Evolutionary conservation across 1,140 invertebrate genomes (phyloP), one percentile per base, ranked within the genome.

Genomic region (Meteorus sp.): DNA sequence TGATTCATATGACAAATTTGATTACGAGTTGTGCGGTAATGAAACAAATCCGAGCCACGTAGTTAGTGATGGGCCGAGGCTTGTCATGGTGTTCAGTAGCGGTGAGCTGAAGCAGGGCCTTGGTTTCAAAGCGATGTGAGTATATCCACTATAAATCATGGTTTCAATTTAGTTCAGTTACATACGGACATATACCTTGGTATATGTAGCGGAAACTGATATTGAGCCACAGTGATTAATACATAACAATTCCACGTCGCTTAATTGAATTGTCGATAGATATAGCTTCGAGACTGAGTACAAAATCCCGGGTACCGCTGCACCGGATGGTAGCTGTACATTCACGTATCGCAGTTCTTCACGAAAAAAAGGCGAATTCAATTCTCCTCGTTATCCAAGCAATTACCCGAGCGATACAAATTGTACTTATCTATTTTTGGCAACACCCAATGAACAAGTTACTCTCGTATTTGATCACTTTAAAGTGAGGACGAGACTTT

Each of bases 351-450:
- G 87, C 54, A 96, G 93, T 76, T 87, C 86, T 59, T 90, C 88
- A 37, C 85, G 87, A 64, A 95, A 94, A 74, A 85, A 85, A 47
- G 95, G 95, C 13, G 90, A 93, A 65, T 94, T 98, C 74, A 98
- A 98, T 78, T 97, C 94, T 13, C 96, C 96, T 8, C 86, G 95
- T 37, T 94, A 97, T 85, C 95, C 95, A 67, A 90, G 91, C 70
- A 95, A 95, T 81, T 98, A 98, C 84, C 94, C 94, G 45, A 93
- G 91, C 67, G 89, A 90, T 70, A 94, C 90, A 23, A 93, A 92
- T 81, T 98, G 96, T 83, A 92, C 90, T 39, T 98, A 95, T 81
- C 85, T 89, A 64, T 95, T 98, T 77, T 73, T 88, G 60, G 88
- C 90, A 45, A 88, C 88, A 58, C 88, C 89, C 25, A 91, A 93